A percentile compares a stretch with the other conserved stretches of the same genome.
These are phyloP conservation scores for Drosophila yooni DNA, from an alignment of 2,888 invertebrate species.

Conservation along the genomic window DNA sequence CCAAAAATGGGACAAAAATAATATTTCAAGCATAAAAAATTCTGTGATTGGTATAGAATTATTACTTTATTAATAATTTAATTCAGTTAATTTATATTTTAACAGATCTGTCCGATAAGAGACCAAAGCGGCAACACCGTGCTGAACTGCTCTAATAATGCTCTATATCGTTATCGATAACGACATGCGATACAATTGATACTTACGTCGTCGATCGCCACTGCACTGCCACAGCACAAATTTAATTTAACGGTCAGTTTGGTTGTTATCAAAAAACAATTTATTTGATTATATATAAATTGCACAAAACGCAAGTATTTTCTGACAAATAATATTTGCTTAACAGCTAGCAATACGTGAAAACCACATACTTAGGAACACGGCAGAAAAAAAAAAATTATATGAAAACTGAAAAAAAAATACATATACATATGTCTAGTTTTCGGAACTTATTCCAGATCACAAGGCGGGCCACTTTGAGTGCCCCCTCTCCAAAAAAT, in stretches of 20 bases:
- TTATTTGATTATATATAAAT: conserved; percentile 45
- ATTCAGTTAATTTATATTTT: not conserved
- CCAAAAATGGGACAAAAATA: not conserved
- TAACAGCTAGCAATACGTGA: conserved; percentile 36
- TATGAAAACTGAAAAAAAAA: conserved; percentile 24
- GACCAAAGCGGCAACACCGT: not conserved
- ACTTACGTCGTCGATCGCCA: conserved; percentile 4
- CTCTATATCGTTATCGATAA: not conserved
- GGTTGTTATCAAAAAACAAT: conserved; percentile 3
- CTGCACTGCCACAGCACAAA: not conserved
- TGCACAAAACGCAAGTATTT: conserved; percentile 54
- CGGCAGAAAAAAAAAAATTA: conserved; percentile 26
- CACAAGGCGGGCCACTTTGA: conserved; percentile 63
- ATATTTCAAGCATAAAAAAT: not conserved
- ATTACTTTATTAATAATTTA: not conserved
- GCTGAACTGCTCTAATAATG: no score
- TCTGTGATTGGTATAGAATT: not conserved
- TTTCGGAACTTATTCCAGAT: conserved; percentile 73
- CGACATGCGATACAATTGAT: not conserved
- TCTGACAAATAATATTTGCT: conserved; percentile 21
- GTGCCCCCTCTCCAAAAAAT: conserved; percentile 13
- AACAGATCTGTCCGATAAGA: not conserved
- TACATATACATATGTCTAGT: not conserved
- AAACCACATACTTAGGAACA: conserved; percentile 41
- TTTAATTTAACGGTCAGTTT: conserved; percentile 33